Percentiles rank a stretch among this genome's conserved stretches.
Conservation (phyloP, 2,888 invertebrate species). For the Tinea semifulvella region DNA sequence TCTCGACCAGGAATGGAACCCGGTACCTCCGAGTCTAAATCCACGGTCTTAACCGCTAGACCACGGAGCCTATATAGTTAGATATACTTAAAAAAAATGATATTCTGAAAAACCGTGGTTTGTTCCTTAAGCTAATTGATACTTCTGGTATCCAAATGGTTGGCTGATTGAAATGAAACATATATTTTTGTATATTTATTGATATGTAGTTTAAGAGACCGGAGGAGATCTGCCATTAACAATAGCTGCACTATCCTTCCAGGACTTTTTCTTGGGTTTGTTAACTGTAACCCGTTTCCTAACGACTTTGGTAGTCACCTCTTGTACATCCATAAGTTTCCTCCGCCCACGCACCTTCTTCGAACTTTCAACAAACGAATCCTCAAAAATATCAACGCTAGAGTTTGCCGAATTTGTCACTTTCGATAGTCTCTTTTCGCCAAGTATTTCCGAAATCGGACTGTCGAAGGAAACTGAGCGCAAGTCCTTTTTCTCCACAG, state of each 20-base stretch:
- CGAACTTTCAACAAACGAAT: constrained; percentile 43
- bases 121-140: too few species aligned
- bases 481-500: constrained; percentile 31
- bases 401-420: constrained; percentile 31
- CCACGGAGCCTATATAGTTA: too few species aligned
- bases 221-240: constrained; percentile 47
- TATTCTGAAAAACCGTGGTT: too few species aligned
- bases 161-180: too few species aligned
- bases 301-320: constrained; percentile 42
- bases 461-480: constrained; percentile 50
- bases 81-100: too few species aligned
- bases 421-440: constrained; percentile 27
- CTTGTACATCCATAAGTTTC: constrained; percentile 38
- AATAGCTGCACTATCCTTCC: constrained; percentile 44
- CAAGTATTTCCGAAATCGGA: constrained; percentile 42
- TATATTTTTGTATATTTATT: too few species aligned
- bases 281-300: constrained; percentile 40
- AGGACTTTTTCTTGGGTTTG: constrained; percentile 38
- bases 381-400: constrained; percentile 55
- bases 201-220: background rate
- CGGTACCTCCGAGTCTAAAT: too few species aligned
- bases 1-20: too few species aligned
- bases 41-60: too few species aligned
- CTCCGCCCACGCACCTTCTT: constrained; percentile 43
- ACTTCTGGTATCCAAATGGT: too few species aligned